phyloP scores from a whole-genome alignment of 2,888 invertebrate genomes.

The Caenorhabditis angaria region DNA sequence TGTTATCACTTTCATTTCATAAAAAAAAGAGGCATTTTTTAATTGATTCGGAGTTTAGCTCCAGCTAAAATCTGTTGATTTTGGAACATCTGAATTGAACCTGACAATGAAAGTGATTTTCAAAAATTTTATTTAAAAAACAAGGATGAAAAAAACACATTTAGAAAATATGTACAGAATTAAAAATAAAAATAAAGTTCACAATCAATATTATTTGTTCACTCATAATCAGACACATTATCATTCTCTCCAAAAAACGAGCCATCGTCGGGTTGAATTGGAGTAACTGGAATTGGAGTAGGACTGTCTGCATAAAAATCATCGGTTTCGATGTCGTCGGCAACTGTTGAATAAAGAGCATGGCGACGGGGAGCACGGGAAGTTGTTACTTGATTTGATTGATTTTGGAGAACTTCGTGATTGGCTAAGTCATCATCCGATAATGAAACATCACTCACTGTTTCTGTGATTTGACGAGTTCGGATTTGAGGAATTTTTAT shows the following conservation, averaged over 20 bases:
- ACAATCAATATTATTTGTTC: neutral
- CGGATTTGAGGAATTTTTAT: neutral
- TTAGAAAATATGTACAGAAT: neutral
- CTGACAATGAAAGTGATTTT: neutral
- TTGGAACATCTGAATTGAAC: neutral
- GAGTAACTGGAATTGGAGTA: slow-evolving; percentile 30
- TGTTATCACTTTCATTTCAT: too few species aligned
- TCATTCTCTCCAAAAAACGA: slow-evolving; percentile 32
- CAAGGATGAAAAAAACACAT: too few species aligned
- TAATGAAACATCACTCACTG: neutral
- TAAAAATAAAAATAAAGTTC: neutral
- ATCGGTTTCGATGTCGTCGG: slow-evolving; percentile 29
- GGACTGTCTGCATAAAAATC: slow-evolving; percentile 17
- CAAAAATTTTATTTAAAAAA: neutral
- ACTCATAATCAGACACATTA: neutral
- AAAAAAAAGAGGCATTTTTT: too few species aligned
- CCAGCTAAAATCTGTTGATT: too few species aligned
- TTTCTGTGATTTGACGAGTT: neutral
- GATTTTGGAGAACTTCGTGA: neutral
- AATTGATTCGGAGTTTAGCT: too few species aligned
- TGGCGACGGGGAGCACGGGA: slow-evolving; percentile 41
- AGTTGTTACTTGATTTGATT: neutral
- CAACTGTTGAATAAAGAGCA: slow-evolving; percentile 60
- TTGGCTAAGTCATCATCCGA: slow-evolving; percentile 34
- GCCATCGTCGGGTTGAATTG: slow-evolving; percentile 30